phyloP scores from a whole-genome alignment of 2,797 vertebrate genomes.

The Pelobates cultripes region DNA sequence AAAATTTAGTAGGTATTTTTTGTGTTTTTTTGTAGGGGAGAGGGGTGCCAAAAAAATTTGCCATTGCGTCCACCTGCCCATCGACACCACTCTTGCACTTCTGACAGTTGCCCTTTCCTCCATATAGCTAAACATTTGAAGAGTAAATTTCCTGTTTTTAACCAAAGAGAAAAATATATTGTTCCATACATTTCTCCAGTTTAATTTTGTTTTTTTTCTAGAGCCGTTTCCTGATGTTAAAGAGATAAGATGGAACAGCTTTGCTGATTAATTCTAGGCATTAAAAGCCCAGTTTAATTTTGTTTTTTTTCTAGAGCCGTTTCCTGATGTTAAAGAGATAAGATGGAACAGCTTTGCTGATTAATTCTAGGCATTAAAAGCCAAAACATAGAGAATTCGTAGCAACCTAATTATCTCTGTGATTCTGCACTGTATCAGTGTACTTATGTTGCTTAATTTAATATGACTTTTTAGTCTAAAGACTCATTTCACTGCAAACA shows the following conservation, averaged over 20 bases:
- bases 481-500: constrained; percentile 49
- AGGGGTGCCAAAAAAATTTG: too few species aligned
- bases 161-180: not conserved
- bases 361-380: constrained; percentile 43
- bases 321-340: constrained; percentile 37
- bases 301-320: constrained; percentile 19
- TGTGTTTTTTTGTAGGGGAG: too few species aligned
- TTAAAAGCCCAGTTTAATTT: too few species aligned
- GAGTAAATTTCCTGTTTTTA: not conserved
- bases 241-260: too few species aligned
- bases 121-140: not conserved
- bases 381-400: constrained; percentile 52
- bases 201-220: too few species aligned
- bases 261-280: too few species aligned
- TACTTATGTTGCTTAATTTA: constrained; percentile 49
- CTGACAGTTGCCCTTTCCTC: too few species aligned
- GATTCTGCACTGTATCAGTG: constrained; percentile 34
- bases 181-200: not conserved
- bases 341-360: constrained; percentile 36
- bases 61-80: too few species aligned
- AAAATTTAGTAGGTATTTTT: too few species aligned
- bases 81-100: too few species aligned
- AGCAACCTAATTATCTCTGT: constrained; percentile 46
- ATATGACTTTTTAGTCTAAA: constrained; percentile 49
- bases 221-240: too few species aligned